These are phyloP conservation scores for Colletes latitarsis DNA, from an alignment of 1,140 invertebrate species.

Conservation along the genomic window DNA sequence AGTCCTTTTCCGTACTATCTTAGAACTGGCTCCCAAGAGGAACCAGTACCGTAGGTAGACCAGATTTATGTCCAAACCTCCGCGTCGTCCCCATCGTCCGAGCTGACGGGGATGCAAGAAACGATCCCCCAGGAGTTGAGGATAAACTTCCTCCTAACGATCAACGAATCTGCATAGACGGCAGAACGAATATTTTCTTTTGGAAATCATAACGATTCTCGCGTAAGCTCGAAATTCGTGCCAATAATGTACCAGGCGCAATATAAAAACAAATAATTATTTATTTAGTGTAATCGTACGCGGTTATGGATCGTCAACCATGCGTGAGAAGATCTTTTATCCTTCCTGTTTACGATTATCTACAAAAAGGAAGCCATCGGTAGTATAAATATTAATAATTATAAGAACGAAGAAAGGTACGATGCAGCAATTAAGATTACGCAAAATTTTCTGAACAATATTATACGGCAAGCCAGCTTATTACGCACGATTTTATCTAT, in stretches of 20 bases:
- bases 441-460: too few relatives aligned
- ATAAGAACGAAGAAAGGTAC: too few relatives aligned
- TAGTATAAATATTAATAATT: too few relatives aligned
- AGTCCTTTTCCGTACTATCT: constrained; percentile 76
- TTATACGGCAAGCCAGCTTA: background rate
- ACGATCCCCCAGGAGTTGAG: constrained; percentile 77
- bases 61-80: constrained; percentile 82
- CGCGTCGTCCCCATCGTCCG: constrained; percentile 64
- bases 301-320: too few relatives aligned
- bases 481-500: background rate
- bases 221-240: background rate
- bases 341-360: too few relatives aligned
- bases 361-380: too few relatives aligned
- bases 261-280: background rate
- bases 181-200: constrained; percentile 38
- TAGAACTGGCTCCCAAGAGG: constrained; percentile 74
- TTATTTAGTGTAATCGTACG: too few relatives aligned
- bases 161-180: constrained; percentile 71
- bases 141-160: constrained; percentile 78
- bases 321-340: too few relatives aligned
- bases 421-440: too few relatives aligned
- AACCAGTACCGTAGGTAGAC: constrained; percentile 73
- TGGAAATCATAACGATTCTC: constrained; percentile 14
- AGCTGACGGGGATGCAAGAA: constrained; percentile 76
- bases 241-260: too few relatives aligned